Evolutionary conservation across 2,113 vertebrate genomes (phyloP).

Genomic region (Hippopotamus amphibius): DNA sequence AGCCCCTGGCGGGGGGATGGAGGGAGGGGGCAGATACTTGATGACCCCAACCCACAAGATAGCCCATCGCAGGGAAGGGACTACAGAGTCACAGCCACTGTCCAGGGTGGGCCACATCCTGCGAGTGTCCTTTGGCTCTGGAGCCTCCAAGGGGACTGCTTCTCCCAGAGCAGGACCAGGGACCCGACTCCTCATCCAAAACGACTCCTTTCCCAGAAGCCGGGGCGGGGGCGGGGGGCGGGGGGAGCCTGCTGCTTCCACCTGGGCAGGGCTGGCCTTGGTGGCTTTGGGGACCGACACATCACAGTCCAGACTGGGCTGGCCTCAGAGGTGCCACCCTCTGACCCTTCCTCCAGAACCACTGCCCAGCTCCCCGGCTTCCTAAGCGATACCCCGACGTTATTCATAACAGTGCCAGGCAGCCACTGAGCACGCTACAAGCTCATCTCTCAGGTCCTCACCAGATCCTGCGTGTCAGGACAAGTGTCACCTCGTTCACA

Average conservation of each 20-base stretch:
- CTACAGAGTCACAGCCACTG: neutral
- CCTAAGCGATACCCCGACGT: neutral
- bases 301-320: neutral
- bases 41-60: neutral
- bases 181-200: neutral
- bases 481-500: neutral
- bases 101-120: too few relatives aligned
- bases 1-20: neutral
- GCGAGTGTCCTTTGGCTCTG: neutral
- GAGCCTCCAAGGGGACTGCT: neutral
- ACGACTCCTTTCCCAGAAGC: neutral
- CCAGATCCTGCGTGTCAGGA: neutral
- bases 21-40: neutral
- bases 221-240: neutral
- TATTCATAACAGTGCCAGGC: accelerated
- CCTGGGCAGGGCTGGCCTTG: neutral
- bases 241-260: neutral
- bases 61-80: neutral
- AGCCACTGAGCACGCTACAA: accelerated
- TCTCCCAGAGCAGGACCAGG: neutral
- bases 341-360: neutral
- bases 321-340: neutral
- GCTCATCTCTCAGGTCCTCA: neutral
- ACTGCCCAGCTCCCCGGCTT: accelerated
- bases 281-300: neutral